Base-by-base conservation (phyloP, 92 coral and sea anemone genomes). In the Muricea muricata region DNA sequence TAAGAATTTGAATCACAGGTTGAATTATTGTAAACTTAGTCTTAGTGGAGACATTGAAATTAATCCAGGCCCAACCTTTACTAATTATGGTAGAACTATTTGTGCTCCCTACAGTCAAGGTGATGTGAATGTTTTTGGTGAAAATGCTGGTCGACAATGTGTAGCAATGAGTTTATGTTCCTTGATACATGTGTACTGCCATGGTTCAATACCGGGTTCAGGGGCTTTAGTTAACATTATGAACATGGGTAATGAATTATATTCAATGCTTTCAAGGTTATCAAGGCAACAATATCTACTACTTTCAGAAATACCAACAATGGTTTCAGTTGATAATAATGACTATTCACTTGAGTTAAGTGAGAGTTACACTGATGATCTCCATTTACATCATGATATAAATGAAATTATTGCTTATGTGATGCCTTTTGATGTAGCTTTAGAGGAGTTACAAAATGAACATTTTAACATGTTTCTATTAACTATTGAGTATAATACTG, bases 41-140 rank as follows among this genome's bases (percentile, higher is more conserved):
- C 80, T 55, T 37, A 78, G 79, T 85, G 79, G 55, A 85, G 89
- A 85, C 69, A 75, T 85, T 75, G 84, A 85, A 75, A 68, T 74
- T 66, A 85, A 85, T 68, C 88, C 84, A 60, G 76, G 78, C 29
- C 84, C 88, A 60, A 55, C 84, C 50, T 55, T 61, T 58, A 32
- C 42, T 82, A 37, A 56, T 78, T 25, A 45, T 21, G 54, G 13
- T 47, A 69, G 37, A 26, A 78, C 83, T 48, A 75, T 75, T 25
- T 33, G 29, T 55, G 68, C 73, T 58, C 78, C 61, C 32, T 80
- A 80, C 60, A 65, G 85, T 60, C 85, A 80, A 41, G 50, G 75
- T 66, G 40, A 60, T 61, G 25, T 71, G 9, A 83, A 11, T 33
- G 39, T 48, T 46, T 71, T 73, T 71, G 82, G 82, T 3, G 23